Percentiles rank a stretch among this genome's conserved stretches.
Evolutionary conservation across 2,113 vertebrate genomes (phyloP).

Genomic region (Spilogale gracilis): DNA sequence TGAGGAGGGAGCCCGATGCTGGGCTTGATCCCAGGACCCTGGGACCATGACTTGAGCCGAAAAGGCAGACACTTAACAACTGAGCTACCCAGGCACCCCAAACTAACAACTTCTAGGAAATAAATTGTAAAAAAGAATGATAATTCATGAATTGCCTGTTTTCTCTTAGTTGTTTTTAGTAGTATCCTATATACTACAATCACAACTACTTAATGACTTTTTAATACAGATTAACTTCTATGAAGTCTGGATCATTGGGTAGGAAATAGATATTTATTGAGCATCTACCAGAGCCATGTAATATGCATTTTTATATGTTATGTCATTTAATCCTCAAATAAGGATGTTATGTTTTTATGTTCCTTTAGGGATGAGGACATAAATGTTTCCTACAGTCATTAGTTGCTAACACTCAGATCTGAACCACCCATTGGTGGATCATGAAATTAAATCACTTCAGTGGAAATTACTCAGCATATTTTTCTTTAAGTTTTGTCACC

Average conservation of each 20-base stretch:
- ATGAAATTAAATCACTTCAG: constrained; percentile 5
- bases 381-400: constrained; percentile 31
- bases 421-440: constrained; percentile 32
- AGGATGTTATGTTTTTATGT: background rate
- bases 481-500: constrained; percentile 12
- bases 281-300: background rate
- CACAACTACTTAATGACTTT: background rate
- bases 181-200: constrained; percentile 9
- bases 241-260: background rate
- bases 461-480: constrained; percentile 14
- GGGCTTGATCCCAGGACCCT: too few relatives aligned
- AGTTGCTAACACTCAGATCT: background rate
- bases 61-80: too few relatives aligned
- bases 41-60: too few relatives aligned
- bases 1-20: too few relatives aligned
- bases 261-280: background rate
- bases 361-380: constrained; percentile 1
- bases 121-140: background rate
- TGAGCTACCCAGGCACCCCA: background rate
- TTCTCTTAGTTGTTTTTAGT: constrained; percentile 30
- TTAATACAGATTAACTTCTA: background rate
- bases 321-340: constrained; percentile 16
- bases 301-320: background rate
- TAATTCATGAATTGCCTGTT: background rate
- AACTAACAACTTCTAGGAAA: constrained; percentile 22